Base-by-base conservation (phyloP, 2,888 invertebrate genomes). In the Leucozona laternaria region DNA sequence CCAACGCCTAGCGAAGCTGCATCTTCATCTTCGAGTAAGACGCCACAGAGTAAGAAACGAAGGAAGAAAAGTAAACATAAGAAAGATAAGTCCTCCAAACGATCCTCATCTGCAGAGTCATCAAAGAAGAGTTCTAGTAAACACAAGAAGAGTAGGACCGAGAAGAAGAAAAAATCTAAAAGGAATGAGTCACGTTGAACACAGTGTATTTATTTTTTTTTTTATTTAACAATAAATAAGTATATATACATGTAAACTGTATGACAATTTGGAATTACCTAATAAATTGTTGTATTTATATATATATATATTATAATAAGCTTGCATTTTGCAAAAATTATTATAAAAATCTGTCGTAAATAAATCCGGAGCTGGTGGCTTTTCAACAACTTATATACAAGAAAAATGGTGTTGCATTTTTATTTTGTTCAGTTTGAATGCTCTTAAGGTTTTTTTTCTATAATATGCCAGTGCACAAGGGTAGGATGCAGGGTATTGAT, bases 121-220 rank as follows among this genome's bases (percentile, higher is more conserved):
- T 91, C 92, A 8, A 78, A 85, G 28, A 88, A 88, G 88, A 95
- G 95, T 91, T 95, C 95, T 89, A 96, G 95, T 91, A 95, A 95
- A 91, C 96, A 96, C 91, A 96, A 95, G 93, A 96, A 96, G 91
- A 96, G 96, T 92, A 94, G 95, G 2, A 95, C 94, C 88, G 88
- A 91, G 88, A 88, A 90, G 90, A 83, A 89, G 89, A 40, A 90
- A 89, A 85, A 90, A 89, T 79, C 89, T 70, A 88, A 50, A 22
- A 72, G 84, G 10, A 81, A 73, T 48, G 85, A 85, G 11, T 72
- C 79, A n/a, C 84, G 79, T 40, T 80, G 66, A 71, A 40, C 28
- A 34, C 45, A 64, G 17, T 53, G n/a, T 76, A 58, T 68, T 37
- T 72, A 66, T 45, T 64, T 68, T 50, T 66, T 48, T 45, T 45